Base-by-base conservation (phyloP, 2,888 invertebrate genomes). In the Polyommatus icarus region DNA sequence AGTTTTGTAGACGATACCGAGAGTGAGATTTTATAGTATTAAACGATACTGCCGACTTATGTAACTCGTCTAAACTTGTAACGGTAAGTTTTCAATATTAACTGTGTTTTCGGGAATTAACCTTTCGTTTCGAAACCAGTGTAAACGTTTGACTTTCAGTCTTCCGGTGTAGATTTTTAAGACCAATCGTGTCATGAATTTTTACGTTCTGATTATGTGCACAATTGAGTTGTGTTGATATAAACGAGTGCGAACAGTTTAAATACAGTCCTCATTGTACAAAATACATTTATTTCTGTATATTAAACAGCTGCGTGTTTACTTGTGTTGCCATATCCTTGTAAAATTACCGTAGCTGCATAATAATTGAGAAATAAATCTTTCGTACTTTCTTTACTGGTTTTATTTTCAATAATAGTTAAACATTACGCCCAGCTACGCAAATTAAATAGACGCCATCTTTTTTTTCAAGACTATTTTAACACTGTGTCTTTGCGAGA, bases 291-390 rank as follows among this genome's bases (percentile, higher is more conserved):
- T 75, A 54, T 75, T 75, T 75, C 75, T 75, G 54, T 50, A 29
- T 75, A 75, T 75, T 50, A 18, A 29, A 75, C 75, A 75, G 75
- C 75, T 75, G 75, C 75, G 75, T 29, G 54, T 29, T 75, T 75
- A 75, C 75, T 29, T 75, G 75, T 75, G 75, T 46, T 75, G 75
- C 75, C 75, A 75, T 75, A 54, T 29, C 50, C 75, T 75, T 75
- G 75, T 75, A 75, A 75, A 75, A 75, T 75, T 75, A 50, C 46
- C 75, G 29, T 54, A 72, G 75, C 75, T 54, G 75, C 50, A 46
- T 75, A 75, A 46, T 75, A 75, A 75, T 54, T 46, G 75, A 75
- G 75, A 75, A 75, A 75, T 75, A 75, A 75, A 75, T 75, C 75
- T 75, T 75, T 75, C 75, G 75, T 75, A 75, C 75, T 75, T 75